Evolutionary conservation across 2,113 vertebrate genomes (phyloP).

Genomic region (Rhizomys pruinosus): DNA sequence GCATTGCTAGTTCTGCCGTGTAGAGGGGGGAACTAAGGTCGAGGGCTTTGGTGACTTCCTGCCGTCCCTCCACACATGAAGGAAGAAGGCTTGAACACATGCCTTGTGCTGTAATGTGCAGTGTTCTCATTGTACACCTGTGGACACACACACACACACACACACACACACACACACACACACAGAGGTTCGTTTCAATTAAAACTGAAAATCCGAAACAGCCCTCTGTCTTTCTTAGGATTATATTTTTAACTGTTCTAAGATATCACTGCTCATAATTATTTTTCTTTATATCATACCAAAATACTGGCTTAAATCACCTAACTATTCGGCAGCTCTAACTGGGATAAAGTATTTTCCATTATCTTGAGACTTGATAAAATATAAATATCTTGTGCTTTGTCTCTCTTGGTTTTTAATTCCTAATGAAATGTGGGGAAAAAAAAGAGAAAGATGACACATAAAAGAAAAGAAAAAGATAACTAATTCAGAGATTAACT

Average conservation of each 20-base stretch:
- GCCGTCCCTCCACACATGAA: background rate
- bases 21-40: background rate
- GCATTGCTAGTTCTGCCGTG: background rate
- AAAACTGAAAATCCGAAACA: background rate
- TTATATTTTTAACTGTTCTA: background rate
- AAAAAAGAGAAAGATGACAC: conserved; percentile 62
- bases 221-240: background rate
- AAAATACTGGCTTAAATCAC: background rate
- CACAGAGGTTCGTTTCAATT: background rate
- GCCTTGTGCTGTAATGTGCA: background rate
- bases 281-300: background rate
- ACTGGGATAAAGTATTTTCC: conserved; percentile 60
- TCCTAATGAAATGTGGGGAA: conserved; percentile 49
- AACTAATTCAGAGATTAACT: conserved; percentile 76
- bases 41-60: background rate
- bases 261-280: background rate
- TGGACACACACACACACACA: background rate
- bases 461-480: conserved; percentile 68
- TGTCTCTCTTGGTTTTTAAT: conserved; percentile 62
- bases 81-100: background rate
- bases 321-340: background rate
- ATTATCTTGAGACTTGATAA: conserved; percentile 70
- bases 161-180: background rate
- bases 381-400: conserved; percentile 63
- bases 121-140: rapidly evolving